These are phyloP conservation scores for Amphipoea oculea DNA, from an alignment of 2,888 invertebrate species.

Conservation along the genomic window DNA sequence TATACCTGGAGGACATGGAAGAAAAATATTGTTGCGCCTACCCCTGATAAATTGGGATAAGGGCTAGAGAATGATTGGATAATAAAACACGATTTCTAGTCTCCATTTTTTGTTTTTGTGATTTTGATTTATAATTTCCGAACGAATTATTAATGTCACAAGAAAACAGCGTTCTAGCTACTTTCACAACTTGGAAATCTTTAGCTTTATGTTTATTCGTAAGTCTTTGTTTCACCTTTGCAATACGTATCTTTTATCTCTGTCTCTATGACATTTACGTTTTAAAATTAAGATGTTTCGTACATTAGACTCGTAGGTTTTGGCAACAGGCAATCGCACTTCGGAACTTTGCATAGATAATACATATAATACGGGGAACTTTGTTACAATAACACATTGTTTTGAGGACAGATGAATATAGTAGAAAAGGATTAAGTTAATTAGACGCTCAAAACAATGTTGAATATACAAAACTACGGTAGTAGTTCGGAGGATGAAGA, in stretches of 20 bases:
- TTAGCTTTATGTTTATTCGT: background rate
- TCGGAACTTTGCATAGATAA: background rate
- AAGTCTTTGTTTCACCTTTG: background rate
- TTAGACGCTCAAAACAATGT: slow-evolving; percentile 86
- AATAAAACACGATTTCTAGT: background rate
- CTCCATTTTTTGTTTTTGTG: background rate
- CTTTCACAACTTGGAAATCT: accelerated
- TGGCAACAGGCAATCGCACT: background rate
- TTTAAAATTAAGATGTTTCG: background rate
- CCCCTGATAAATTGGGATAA: background rate
- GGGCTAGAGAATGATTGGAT: background rate
- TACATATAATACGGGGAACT: no score
- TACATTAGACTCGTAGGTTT: background rate
- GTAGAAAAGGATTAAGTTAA: slow-evolving; percentile 19
- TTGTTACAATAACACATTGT: slow-evolving; percentile 11
- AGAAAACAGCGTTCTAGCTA: slow-evolving; percentile 12
- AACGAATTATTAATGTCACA: slow-evolving; percentile 33
- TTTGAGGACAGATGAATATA: slow-evolving; percentile 26
- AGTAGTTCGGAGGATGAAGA: slow-evolving; percentile 93
- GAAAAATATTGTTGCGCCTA: background rate
- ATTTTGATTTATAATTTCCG: slow-evolving; percentile 17
- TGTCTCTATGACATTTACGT: slow-evolving; percentile 3
- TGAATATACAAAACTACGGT: slow-evolving; percentile 93
- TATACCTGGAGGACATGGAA: background rate
- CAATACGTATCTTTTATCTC: background rate